Conservation (phyloP, 1,140 invertebrate genomes). For the Choristoneura fumiferana region DNA sequence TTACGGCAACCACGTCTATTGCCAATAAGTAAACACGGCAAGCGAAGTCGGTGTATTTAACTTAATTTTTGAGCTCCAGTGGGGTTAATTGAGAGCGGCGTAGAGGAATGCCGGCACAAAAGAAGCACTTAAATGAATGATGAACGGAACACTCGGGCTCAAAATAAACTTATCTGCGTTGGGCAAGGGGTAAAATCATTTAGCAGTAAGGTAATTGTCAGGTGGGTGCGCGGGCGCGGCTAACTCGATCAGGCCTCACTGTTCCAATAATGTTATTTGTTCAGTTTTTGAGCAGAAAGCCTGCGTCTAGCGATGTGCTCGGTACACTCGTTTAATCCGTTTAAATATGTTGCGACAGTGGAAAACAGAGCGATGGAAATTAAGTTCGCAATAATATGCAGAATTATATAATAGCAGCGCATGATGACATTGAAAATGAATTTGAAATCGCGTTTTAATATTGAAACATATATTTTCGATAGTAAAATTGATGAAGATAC, state of each 20-base stretch:
- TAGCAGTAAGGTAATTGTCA: slow-evolving; percentile 61
- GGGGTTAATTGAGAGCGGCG: slow-evolving; percentile 65
- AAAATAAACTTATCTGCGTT: slow-evolving; percentile 74
- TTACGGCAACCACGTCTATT: slow-evolving; percentile 58
- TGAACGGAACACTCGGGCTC: slow-evolving; percentile 59
- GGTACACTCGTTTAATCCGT: too few species aligned
- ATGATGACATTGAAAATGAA: too few species aligned
- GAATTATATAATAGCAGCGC: too few species aligned
- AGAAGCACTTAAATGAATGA: slow-evolving; percentile 72
- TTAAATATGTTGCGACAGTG: too few species aligned
- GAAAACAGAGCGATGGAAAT: too few species aligned
- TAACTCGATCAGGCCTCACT: slow-evolving; percentile 68
- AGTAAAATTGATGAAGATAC: too few species aligned
- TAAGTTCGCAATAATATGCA: too few species aligned
- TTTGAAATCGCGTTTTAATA: too few species aligned
- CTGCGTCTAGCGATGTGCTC: not conserved
- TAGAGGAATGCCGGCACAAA: slow-evolving; percentile 70
- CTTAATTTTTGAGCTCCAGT: slow-evolving; percentile 71
- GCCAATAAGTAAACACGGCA: slow-evolving; percentile 65
- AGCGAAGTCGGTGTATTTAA: slow-evolving; percentile 67
- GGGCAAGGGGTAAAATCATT: slow-evolving; percentile 74
- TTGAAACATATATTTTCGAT: too few species aligned
- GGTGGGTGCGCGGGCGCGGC: slow-evolving; percentile 59
- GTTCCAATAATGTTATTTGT: slow-evolving; percentile 68
- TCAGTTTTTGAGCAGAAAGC: slow-evolving; percentile 59